Evolutionary conservation across 2,113 vertebrate species (phyloP), one percentile per base, ranked within the genome.

Genomic region (Sander vitreus): DNA sequence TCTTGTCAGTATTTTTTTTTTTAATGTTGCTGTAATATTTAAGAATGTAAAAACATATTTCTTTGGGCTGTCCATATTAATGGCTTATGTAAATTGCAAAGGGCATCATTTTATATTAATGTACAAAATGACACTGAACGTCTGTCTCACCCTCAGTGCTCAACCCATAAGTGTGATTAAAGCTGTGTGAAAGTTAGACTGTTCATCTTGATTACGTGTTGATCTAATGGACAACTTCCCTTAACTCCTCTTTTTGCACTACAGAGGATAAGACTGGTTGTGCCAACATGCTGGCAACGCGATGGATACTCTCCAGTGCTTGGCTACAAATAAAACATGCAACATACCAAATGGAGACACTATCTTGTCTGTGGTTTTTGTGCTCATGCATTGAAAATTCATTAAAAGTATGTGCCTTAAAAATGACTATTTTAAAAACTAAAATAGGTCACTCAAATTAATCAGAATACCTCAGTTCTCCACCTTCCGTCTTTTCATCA

Each of bases 241-340:
- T 47, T 50, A 10, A 10, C 45, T 89, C 62, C 64, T 73, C 48
- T 81, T 78, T 85, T 90, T 90, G 91, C 92, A 93, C 92, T 92
- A 92, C 50, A 51, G 89, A 91, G 65, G 81, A 87, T 63, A 80
- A 84, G 83, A 84, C 82, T 88, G 84, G 80, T 73, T 85, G 81
- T 79, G 85, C 86, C 87, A 86, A 76, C 85, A 73, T 83, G 76
- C 84, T 73, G 84, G 76, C 72, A 79, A 83, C 86, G 65, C 64
- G 13, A 69, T 69, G 57, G 85, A 87, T 77, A 55, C 75, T 86
- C 89, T 90, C 70, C 85, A 85, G 80, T 88, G 90, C 81, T 91
- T 85, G 88, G 84, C 83, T 88, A 85, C 81, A 69, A 95, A 95
- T 94, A 94, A 95, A 95, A 85, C 69, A 80, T 85, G 67, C 80